A percentile compares a stretch with the other conserved stretches of the same genome.
Conservation (phyloP, 2,113 vertebrate species). For the Varanus komodoensis region DNA sequence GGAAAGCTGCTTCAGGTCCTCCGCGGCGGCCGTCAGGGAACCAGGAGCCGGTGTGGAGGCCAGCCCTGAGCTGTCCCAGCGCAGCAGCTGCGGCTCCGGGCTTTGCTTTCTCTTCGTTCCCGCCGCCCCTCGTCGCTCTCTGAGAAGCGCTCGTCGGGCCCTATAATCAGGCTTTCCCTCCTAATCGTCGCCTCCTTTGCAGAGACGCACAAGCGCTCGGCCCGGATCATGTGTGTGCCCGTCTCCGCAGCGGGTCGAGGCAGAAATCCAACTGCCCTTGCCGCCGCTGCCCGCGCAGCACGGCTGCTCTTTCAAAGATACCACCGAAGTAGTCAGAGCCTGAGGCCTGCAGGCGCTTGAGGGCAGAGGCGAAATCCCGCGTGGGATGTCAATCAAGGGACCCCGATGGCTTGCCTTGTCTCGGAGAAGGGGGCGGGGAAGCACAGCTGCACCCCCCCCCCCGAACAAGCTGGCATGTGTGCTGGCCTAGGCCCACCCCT, state of each 20-base stretch:
- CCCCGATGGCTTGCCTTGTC: not conserved
- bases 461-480: too few species aligned
- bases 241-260: too few species aligned
- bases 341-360: not conserved
- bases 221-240: not conserved
- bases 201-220: too few species aligned
- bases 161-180: not conserved
- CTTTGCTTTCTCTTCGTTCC: not conserved
- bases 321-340: not conserved
- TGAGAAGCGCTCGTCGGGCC: not conserved
- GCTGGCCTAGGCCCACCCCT: not conserved
- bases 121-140: not conserved
- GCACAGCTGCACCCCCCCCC: too few species aligned
- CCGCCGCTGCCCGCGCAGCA: not conserved
- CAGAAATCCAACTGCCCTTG: not conserved
- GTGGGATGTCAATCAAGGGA: too few species aligned
- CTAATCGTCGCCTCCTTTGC: not conserved
- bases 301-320: not conserved
- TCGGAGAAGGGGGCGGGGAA: too few species aligned
- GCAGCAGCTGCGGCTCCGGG: not conserved
- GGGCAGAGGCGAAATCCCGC: too few species aligned
- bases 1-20: not conserved
- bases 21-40: not conserved
- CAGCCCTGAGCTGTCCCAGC: not conserved
- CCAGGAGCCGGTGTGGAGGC: not conserved